Percentiles rank a stretch among this genome's conserved stretches.
phyloP scores from a whole-genome alignment of 2,797 vertebrate genomes.

The Falco concolor region DNA sequence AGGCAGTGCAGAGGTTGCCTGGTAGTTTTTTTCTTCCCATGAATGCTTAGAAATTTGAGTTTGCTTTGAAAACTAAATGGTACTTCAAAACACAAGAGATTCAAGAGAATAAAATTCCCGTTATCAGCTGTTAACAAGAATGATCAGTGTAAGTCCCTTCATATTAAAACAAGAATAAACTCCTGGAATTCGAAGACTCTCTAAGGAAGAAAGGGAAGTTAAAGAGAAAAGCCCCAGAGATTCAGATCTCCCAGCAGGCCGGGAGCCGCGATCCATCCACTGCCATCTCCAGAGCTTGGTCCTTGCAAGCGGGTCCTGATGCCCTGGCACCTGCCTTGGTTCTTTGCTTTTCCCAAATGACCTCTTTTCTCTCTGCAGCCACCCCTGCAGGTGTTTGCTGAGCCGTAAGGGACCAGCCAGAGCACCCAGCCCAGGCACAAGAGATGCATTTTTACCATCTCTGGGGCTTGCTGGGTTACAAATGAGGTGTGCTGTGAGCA shows the following conservation, averaged over 20 bases:
- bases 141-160: background rate
- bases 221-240: background rate
- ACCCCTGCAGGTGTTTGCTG: background rate
- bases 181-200: background rate
- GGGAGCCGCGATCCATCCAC: background rate
- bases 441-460: background rate
- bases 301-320: fast-evolving
- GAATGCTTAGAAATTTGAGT: background rate
- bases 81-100: background rate
- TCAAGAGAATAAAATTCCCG: background rate
- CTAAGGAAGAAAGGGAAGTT: background rate
- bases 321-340: background rate
- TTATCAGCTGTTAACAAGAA: constrained; percentile 7
- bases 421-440: fast-evolving
- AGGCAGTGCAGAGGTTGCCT: background rate
- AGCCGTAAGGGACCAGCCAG: background rate
- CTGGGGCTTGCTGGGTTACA: background rate
- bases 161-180: background rate
- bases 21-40: background rate
- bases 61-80: background rate
- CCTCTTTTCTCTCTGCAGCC: background rate
- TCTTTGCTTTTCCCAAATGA: background rate
- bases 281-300: background rate
- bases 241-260: background rate
- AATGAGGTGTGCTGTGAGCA: background rate